Base-by-base conservation (phyloP, 2,888 invertebrate species). In the Willowsia nigromaculata region DNA sequence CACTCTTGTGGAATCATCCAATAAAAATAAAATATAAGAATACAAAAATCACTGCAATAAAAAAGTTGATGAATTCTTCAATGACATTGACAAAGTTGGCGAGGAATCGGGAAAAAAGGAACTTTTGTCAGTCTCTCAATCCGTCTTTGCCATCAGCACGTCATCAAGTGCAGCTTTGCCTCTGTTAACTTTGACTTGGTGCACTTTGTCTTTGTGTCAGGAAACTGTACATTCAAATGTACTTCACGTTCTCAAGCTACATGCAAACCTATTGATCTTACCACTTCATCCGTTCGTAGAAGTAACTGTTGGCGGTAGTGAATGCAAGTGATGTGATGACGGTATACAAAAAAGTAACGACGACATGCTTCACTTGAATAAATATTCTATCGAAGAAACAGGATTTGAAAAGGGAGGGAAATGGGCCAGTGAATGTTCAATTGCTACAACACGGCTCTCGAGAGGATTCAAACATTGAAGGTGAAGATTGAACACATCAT, bases 121-220 rank as follows among this genome's bases (percentile, higher is more conserved):
- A 74, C 59, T 82, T 88, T 88, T 76, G 88, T 76, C 83, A 82
- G 83, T 43, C 47, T 71, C 56, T 59, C 88, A 59, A 88, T 88
- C 83, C 88, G 82, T 88, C 88, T 88, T 82, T 74, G 88, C 88
- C 88, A 88, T 88, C 88, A 74, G 47, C 88, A 88, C 74, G 82
- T 78, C 81, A 88, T 88, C 88, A 88, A 88, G 82, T 88, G 59
- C 82, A 88, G 68, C 76, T 71, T 82, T 76, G 74, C 30, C 59
- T 59, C 71, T 53, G 71, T 56, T 22, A 78, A 78, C 78, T 78
- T 40, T 81, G 80, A 81, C 81, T 81, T 27, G 40, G 25, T 81
- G 27, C 43, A 81, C 81, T 81, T 62, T 81, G 78, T 78, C 78
- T 78, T 78, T 18, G 33, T 56, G 78, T 56, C 78, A 78, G 30